Conservation (phyloP, 2,797 vertebrate genomes). For the Poeciliopsis infans region DNA sequence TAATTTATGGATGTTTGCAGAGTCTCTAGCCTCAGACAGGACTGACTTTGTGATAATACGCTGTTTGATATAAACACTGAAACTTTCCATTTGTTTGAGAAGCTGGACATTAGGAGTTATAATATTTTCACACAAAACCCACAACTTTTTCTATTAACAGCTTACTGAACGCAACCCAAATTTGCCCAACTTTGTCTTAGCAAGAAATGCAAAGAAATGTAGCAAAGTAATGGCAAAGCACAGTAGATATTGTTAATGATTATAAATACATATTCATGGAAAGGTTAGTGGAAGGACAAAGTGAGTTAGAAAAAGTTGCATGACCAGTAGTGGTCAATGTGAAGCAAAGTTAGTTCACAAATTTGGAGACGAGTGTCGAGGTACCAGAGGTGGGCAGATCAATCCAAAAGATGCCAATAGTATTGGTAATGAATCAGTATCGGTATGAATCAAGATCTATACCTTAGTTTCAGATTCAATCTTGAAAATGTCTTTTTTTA, state of each 20-base stretch:
- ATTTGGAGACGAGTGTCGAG: background rate
- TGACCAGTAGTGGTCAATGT: background rate
- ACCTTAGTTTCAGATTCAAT: too few species aligned
- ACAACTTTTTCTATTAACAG: constrained; percentile 19
- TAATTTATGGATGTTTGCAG: constrained; percentile 29
- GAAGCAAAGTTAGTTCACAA: background rate
- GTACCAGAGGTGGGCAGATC: too few species aligned
- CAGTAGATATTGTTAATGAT: background rate
- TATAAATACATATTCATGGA: background rate
- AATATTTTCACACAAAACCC: constrained; percentile 47
- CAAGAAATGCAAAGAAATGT: background rate
- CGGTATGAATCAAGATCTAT: too few species aligned
- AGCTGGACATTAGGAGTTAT: constrained; percentile 29
- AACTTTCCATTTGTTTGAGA: constrained; percentile 47
- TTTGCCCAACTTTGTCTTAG: constrained; percentile 15
- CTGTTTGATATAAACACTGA: constrained; percentile 41
- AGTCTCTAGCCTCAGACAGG: constrained; percentile 16
- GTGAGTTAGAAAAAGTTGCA: background rate
- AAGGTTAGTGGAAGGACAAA: background rate
- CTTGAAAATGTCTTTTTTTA: too few species aligned
- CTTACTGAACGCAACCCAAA: constrained; percentile 32
- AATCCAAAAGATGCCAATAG: too few species aligned
- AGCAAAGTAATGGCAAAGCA: background rate
- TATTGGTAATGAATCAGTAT: too few species aligned
- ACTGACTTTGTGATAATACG: constrained; percentile 34